These are phyloP conservation scores for Ramphastos sulfuratus DNA, from an alignment of 2,113 vertebrate species.

Conservation along the genomic window DNA sequence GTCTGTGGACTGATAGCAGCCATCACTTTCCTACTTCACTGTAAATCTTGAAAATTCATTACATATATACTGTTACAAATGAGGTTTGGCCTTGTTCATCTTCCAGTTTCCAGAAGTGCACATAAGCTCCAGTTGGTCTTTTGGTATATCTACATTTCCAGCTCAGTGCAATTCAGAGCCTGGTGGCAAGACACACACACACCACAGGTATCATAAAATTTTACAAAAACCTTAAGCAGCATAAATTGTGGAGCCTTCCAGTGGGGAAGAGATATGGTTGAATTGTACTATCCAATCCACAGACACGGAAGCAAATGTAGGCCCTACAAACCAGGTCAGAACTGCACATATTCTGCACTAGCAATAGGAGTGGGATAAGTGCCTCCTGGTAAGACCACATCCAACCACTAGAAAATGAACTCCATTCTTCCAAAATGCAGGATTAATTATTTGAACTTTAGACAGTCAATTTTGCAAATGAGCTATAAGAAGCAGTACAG, in stretches of 20 bases:
- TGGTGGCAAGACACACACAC: background rate
- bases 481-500: background rate
- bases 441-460: background rate
- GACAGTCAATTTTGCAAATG: background rate
- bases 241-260: background rate
- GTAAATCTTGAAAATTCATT: constrained; percentile 11
- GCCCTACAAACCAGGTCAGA: background rate
- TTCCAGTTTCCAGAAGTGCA: background rate
- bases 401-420: background rate
- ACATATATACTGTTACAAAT: background rate
- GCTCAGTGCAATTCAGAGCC: background rate
- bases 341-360: background rate
- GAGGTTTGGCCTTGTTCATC: background rate
- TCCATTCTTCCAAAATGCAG: background rate
- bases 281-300: background rate
- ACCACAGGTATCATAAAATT: background rate
- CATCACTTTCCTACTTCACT: background rate
- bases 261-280: background rate
- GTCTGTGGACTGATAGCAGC: background rate
- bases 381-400: background rate
- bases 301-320: background rate
- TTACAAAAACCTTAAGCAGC: background rate
- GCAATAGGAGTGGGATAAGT: background rate
- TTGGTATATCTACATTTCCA: background rate
- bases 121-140: background rate